Base-by-base conservation (phyloP, 2,888 invertebrate species). In the Meiosimyza platycephala region DNA sequence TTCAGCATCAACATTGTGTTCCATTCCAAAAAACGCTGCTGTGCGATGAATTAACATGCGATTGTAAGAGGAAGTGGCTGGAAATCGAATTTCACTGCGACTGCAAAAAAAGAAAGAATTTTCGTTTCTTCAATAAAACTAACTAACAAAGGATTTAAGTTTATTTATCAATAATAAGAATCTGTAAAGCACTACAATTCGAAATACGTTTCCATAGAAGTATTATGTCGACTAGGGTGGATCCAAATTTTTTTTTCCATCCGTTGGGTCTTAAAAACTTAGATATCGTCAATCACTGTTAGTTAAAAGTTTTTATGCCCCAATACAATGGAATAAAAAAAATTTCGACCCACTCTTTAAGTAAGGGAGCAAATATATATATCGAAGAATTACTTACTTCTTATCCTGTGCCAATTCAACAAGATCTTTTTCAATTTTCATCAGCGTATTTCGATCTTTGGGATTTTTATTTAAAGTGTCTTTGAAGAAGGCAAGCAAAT, bases 41-140 rank as follows among this genome's bases (percentile, higher is more conserved):
- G 95, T 94, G 50, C 98, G 92, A 86, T 98, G 98, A 2, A 98
- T 96, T 80, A 98, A 88, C 97, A 98, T 97, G 48, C 98, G 92
- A 77, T 97, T 96, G 89, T 98, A 98, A 70, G 97, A 97, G 74
- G 96, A 94, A 94, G 97, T 95, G 85, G 93, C 93, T 18, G 95
- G 95, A 88, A 98, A 97, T 81, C 94, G 94, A 80, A 93, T 93
- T 83, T 93, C 91, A 80, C 91, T 91, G 77, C 91, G 91, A n/a
- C 93, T 93, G 85, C 1, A 84, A 84, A 71, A 50, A 40, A 28
- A 66, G 9, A 28, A n/a, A 1, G 12, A 50, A 64, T n/a, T 67
- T 50, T 4, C 54, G 2, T 54, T 57, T 51, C 66, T 72, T 67
- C 48, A 65, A 64, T 50, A 18, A 33, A 72, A 63, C 40, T 7